These are phyloP conservation scores for Psilopsiagon aurifrons DNA, from an alignment of 2,113 vertebrate genomes.

Conservation along the genomic window DNA sequence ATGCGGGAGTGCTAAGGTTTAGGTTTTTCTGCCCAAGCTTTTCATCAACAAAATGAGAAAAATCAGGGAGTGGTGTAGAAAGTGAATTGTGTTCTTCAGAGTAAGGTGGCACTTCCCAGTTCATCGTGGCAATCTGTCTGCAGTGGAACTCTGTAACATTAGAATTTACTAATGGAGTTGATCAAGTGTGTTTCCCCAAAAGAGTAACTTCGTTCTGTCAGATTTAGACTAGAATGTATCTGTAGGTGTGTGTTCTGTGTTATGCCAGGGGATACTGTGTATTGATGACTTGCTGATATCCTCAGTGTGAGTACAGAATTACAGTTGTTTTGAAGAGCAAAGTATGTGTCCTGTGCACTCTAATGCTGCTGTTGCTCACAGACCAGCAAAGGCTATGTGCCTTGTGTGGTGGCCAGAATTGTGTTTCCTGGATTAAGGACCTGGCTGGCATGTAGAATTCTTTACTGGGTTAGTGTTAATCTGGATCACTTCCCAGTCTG, in stretches of 20 bases:
- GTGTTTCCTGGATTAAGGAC: neutral
- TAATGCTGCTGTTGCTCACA: neutral
- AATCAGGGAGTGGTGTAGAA: neutral
- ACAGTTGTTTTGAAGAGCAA: accelerated
- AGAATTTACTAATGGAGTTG: neutral
- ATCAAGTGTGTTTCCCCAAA: neutral
- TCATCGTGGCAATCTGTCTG: accelerated
- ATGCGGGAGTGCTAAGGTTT: neutral
- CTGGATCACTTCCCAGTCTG: neutral
- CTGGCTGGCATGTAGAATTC: neutral
- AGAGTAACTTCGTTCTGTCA: neutral
- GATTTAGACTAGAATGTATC: neutral
- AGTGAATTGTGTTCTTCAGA: neutral
- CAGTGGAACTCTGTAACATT: neutral
- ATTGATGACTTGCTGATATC: neutral
- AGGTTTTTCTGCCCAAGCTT: neutral
- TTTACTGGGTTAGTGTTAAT: neutral
- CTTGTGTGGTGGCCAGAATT: neutral
- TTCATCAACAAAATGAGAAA: neutral
- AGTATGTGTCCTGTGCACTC: neutral
- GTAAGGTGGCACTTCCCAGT: neutral
- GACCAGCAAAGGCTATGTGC: neutral
- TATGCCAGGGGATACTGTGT: neutral
- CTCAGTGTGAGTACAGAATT: neutral
- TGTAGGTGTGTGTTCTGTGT: neutral